Base-by-base conservation (phyloP, 2,888 invertebrate genomes). In the Nowickia ferox region DNA sequence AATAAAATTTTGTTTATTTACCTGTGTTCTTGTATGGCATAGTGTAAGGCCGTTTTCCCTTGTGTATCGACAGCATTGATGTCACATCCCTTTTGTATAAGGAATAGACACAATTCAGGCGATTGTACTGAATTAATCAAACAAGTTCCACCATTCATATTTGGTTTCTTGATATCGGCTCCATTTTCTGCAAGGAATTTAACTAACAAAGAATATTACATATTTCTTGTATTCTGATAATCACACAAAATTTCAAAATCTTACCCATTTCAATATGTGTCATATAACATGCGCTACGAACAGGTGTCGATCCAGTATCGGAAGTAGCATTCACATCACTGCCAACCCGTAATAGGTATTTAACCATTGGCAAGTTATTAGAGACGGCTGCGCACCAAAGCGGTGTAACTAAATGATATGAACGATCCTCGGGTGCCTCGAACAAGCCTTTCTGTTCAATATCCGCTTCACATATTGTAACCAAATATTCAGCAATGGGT, bases 111-210 rank as follows among this genome's bases (percentile, higher is more conserved):
- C 68, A 98, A 94, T 81, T 95, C 94, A 83, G 95, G 95, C 89
- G 96, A 97, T 93, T 98, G 98, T 87, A 98, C 97, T 1, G 97
- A 96, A 93, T 98, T 98, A 89, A 98, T 98, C 87, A 98, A 94
- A 92, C 98, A 98, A 1, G 98, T 98, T 84, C 98, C 98, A 81
- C 98, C 98, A 93, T 97, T 97, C 92, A 96, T 96, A 93, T 98
- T 98, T 8, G 98, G 95, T 88, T 95, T 95, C 89, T 96, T 95
- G 88, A 97, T 95, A 93, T 97, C 96, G n/a, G 97, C 97, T 85
- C 97, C 97, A 91, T 96, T 95, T 90, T 95, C 94, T 68, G 96
- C 96, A 88, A 97, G 94, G 92, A 95, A 96, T 88, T 95, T 94
- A 77, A 97, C 97, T 91, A 93, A 75, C 89, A 92, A 90, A n/a